These are phyloP conservation scores for Peucedramus taeniatus DNA, from an alignment of 2,113 vertebrate genomes.

Conservation along the genomic window DNA sequence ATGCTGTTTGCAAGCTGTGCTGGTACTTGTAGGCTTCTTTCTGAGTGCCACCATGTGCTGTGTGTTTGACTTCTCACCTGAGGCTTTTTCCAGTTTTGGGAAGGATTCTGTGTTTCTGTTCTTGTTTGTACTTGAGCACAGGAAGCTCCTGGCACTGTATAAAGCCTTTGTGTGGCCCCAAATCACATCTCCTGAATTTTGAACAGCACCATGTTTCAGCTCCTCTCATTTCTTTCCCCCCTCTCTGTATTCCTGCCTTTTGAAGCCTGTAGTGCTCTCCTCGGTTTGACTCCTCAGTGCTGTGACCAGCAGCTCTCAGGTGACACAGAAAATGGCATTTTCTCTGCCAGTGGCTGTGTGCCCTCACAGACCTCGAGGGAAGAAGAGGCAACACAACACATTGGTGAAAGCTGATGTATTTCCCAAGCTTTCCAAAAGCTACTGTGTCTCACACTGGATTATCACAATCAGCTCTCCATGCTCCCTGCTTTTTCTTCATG, in stretches of 20 bases:
- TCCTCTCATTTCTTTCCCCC: background rate
- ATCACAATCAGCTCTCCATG: background rate
- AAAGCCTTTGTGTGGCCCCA: background rate
- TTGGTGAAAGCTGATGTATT: background rate
- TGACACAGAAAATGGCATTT: background rate
- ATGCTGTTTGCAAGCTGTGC: background rate
- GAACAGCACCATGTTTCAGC: background rate
- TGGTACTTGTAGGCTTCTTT: background rate
- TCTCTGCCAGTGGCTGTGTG: background rate
- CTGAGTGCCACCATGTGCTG: background rate
- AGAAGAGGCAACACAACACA: background rate
- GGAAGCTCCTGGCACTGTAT: background rate
- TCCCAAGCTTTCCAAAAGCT: background rate
- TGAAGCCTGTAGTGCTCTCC: background rate
- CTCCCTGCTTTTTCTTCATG: background rate
- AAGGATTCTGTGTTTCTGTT: background rate
- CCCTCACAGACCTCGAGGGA: background rate
- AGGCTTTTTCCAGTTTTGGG: background rate
- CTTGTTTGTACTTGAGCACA: background rate
- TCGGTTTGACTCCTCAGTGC: background rate
- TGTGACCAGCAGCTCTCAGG: background rate
- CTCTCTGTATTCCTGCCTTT: background rate
- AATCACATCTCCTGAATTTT: background rate
- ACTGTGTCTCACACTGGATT: background rate
- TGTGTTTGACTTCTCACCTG: background rate